Evolutionary conservation across 2,113 vertebrate genomes (phyloP).

Genomic region (Halcyon senegalensis): DNA sequence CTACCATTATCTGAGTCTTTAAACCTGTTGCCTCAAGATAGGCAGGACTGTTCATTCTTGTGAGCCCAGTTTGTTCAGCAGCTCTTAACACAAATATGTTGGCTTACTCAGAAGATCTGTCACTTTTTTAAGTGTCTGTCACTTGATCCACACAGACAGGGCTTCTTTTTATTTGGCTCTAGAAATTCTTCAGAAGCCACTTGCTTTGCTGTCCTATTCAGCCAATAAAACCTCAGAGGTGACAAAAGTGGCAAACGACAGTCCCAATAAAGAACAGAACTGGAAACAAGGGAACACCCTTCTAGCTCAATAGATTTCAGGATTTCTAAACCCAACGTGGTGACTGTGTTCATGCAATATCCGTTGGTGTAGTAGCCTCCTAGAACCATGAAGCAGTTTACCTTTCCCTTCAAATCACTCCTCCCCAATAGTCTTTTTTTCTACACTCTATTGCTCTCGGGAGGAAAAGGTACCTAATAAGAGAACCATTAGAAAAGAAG

Average conservation of each 20-base stretch:
- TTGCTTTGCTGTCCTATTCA: background rate
- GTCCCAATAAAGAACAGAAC: background rate
- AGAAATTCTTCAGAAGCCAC: background rate
- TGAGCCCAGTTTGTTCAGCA: slow-evolving; percentile 11
- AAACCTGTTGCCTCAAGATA: accelerated
- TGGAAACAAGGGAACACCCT: background rate
- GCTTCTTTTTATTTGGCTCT: background rate
- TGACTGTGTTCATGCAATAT: background rate
- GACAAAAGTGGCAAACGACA: background rate
- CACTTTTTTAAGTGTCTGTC: slow-evolving; percentile 45
- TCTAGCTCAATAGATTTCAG: background rate
- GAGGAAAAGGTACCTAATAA: background rate
- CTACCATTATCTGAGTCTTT: background rate
- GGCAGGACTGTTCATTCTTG: background rate
- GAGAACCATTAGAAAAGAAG: background rate
- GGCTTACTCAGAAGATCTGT: slow-evolving; percentile 33
- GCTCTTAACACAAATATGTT: slow-evolving; percentile 36
- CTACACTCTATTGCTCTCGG: background rate
- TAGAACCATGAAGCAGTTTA: background rate
- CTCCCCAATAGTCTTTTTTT: background rate
- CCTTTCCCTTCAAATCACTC: background rate
- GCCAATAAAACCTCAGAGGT: background rate
- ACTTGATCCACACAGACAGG: slow-evolving; percentile 26
- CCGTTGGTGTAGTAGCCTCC: background rate
- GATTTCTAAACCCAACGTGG: background rate